Percentiles rank a stretch among this genome's conserved stretches.
These are phyloP conservation scores for Drosophila murphyi DNA, from an alignment of 1,140 invertebrate species.

Conservation along the genomic window DNA sequence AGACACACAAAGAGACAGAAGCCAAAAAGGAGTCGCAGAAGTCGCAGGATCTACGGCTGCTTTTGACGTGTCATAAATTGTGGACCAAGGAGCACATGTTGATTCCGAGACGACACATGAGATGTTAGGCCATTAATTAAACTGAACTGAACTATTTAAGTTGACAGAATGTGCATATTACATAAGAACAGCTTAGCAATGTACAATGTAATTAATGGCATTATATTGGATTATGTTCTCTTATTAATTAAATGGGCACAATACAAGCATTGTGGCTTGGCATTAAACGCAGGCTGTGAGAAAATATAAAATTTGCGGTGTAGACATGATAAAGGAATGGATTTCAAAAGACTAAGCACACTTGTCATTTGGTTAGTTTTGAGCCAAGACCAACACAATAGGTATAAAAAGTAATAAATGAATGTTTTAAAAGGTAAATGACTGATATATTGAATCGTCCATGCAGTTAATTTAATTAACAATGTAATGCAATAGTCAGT, in stretches of 20 bases:
- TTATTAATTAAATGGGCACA: conserved; percentile 23
- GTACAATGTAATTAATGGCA: conserved; percentile 38
- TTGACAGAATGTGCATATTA: conserved; percentile 45
- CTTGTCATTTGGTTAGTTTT: not conserved
- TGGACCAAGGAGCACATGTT: conserved; percentile 13
- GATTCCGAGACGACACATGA: conserved; percentile 27
- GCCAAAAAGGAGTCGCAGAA: conserved; percentile 11
- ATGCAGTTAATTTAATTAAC: too few relatives aligned
- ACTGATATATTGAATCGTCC: too few relatives aligned
- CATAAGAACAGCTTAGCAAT: conserved; percentile 15
- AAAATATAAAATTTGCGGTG: not conserved
- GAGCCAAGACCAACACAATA: too few relatives aligned
- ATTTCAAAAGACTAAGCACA: not conserved
- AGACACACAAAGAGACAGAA: conserved; percentile 28
- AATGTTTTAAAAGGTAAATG: too few relatives aligned
- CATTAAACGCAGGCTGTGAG: not conserved
- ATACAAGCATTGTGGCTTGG: not conserved
- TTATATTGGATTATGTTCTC: conserved; percentile 31
- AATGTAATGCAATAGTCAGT: too few relatives aligned
- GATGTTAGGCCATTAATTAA: conserved; percentile 40
- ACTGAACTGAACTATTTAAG: conserved; percentile 55
- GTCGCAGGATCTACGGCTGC: not conserved
- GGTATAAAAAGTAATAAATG: too few relatives aligned
- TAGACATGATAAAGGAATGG: not conserved
- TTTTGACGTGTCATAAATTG: conserved; percentile 26